These are phyloP conservation scores for Anticlea derivata DNA, from an alignment of 2,888 invertebrate species.

Conservation along the genomic window DNA sequence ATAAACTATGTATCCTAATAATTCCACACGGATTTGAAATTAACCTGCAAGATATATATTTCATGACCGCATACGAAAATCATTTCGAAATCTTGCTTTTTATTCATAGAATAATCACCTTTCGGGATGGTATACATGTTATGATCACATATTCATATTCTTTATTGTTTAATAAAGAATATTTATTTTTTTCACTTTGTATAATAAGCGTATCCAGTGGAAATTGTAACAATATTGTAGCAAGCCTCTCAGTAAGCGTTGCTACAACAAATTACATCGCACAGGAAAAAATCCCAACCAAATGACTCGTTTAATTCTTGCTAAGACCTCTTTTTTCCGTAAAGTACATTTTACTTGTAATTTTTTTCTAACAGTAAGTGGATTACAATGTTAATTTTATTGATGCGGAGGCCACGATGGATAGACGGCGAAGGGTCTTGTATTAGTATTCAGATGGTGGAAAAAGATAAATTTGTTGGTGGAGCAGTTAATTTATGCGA, in stretches of 20 bases:
- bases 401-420: conserved; percentile 72
- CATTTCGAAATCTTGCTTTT: too few species aligned
- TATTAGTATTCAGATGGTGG: conserved; percentile 81
- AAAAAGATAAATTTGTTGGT: conserved; percentile 80
- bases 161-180: too few species aligned
- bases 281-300: conserved; percentile 5
- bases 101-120: too few species aligned
- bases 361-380: conserved; percentile 73
- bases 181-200: too few species aligned
- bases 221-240: neutral
- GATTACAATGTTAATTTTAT: conserved; percentile 83
- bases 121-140: too few species aligned
- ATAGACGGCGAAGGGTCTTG: conserved; percentile 56
- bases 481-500: conserved; percentile 78
- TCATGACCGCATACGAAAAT: too few species aligned
- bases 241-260: neutral
- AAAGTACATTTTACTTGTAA: conserved; percentile 63
- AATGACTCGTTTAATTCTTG: conserved; percentile 22
- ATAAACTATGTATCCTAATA: too few species aligned
- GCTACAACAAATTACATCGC: neutral
- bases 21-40: too few species aligned
- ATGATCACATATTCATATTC: too few species aligned
- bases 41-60: too few species aligned
- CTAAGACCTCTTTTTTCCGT: conserved; percentile 33
- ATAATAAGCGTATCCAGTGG: too few species aligned